Evolutionary conservation across 2,797 vertebrate genomes (phyloP), one percentile per base, ranked within the genome.

Genomic region (Helicolenus hilgendorfi): DNA sequence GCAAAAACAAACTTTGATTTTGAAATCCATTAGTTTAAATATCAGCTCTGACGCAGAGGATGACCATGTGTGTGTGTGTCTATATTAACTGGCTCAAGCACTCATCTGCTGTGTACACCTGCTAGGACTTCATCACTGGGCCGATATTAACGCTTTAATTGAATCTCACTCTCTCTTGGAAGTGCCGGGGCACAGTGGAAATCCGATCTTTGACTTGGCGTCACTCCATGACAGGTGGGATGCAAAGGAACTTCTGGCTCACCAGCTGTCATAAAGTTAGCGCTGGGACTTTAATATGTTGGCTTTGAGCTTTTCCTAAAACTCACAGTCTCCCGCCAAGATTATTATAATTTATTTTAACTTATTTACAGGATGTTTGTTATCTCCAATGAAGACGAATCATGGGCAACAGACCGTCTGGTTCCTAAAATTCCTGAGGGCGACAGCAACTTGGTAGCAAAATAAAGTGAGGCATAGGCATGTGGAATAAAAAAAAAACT

Each of bases 101-200:
- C 72, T 93, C 72, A 56, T 89, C 86, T 93, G 85, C 84, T 63
- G 36, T 70, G 76, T 76, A 74, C 91, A 95, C 92, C 91, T 92
- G 89, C 77, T 73, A 45, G 68, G 35, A 62, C 62, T 83, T 89
- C 64, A 86, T 86, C 79, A 64, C 70, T 81, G 86, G 79, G 75
- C 67, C 13, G 5, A 79, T 88, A 91, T 88, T 88, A 77, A 76
- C n/a, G 81, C 80, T 92, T 93, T 94, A 93, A 96, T 91, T 94
- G 83, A 91, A 92, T 94, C 63, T 78, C 69, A 82, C 78, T 90
- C 79, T 73, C 83, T 82, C 64, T 59, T 75, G 65, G 80, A 84
- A 79, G 64, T 62, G 11, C 69, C 11, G 14, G 36, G 56, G 80
- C 38, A 73, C 69, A 65, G 74, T 79, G 72, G 79, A 94, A 91